Conservation (phyloP, 2,888 invertebrate species). For the Eupithecia subfuscata region DNA sequence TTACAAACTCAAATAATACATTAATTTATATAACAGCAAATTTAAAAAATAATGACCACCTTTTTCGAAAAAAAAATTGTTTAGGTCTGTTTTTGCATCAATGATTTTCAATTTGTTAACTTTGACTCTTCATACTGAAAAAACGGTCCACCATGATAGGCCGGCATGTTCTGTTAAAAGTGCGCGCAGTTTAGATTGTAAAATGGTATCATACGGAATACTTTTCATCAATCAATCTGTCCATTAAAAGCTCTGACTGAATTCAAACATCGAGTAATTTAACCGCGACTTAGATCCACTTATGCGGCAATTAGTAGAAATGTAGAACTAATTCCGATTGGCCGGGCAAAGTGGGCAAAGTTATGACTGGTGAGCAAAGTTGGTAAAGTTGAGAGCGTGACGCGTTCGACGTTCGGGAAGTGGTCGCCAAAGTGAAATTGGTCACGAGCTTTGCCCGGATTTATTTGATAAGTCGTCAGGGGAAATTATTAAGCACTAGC, state of each 20-base stretch:
- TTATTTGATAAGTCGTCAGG: constrained; percentile 3
- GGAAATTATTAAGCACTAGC: background rate
- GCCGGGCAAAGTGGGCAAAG: background rate
- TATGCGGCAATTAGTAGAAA: constrained; percentile 8
- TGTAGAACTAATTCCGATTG: constrained; percentile 4
- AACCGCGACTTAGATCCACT: background rate
- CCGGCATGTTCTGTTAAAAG: too few species aligned
- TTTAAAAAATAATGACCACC: too few species aligned
- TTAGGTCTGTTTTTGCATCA: too few species aligned
- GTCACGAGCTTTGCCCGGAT: background rate
- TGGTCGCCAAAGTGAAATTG: background rate
- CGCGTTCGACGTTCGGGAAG: background rate
- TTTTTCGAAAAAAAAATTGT: too few species aligned
- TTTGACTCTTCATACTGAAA: too few species aligned
- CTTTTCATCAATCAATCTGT: background rate
- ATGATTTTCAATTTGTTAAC: too few species aligned
- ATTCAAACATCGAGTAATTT: background rate
- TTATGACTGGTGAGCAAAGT: background rate
- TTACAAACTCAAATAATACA: too few species aligned
- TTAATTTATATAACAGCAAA: too few species aligned
- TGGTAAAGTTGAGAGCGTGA: constrained; percentile 7
- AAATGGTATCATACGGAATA: too few species aligned
- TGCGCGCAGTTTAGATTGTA: too few species aligned
- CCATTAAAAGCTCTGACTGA: background rate
- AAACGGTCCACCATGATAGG: too few species aligned